Percentiles rank a stretch among this genome's conserved stretches.
Conservation (phyloP, 2,888 invertebrate genomes). For the Camponotus fellah region DNA sequence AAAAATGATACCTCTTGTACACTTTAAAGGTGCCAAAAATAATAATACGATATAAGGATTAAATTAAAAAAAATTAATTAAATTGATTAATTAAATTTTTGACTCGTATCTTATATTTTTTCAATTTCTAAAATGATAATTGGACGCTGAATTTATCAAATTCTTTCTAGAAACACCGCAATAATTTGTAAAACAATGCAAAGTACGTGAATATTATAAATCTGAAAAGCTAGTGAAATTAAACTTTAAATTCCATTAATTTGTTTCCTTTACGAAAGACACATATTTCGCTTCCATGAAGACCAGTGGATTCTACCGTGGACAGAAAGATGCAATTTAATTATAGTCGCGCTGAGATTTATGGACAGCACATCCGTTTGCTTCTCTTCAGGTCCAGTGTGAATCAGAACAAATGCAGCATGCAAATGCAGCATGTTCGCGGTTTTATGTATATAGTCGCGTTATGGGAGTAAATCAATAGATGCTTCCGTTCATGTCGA, state of each 20-base stretch:
- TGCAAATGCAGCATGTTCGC: not conserved
- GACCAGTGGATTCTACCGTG: no score
- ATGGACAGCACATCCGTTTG: slow-evolving; percentile 58
- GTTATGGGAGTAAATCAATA: slow-evolving; percentile 56
- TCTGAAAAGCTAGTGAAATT: slow-evolving; percentile 14
- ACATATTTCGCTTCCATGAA: not conserved
- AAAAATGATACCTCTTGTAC: no score
- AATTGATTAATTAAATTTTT: no score
- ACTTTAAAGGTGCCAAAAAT: no score
- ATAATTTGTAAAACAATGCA: not conserved
- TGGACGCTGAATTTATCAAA: not conserved
- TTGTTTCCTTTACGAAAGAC: slow-evolving; percentile 21
- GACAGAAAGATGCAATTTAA: not conserved
- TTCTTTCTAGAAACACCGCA: not conserved
- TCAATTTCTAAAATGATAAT: no score
- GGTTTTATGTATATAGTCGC: slow-evolving; percentile 17
- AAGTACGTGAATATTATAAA: not conserved
- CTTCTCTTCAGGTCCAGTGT: slow-evolving; percentile 10
- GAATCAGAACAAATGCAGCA: not conserved
- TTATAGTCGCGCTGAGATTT: slow-evolving; percentile 67
- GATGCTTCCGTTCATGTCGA: slow-evolving; percentile 62
- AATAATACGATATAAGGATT: no score
- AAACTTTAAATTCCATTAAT: slow-evolving; percentile 1
- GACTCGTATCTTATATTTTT: no score
- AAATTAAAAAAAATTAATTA: no score